A percentile compares a stretch with the other conserved stretches of the same genome.
phyloP scores from a whole-genome alignment of 2,888 invertebrate species.

The Mesorhabditis belari region DNA sequence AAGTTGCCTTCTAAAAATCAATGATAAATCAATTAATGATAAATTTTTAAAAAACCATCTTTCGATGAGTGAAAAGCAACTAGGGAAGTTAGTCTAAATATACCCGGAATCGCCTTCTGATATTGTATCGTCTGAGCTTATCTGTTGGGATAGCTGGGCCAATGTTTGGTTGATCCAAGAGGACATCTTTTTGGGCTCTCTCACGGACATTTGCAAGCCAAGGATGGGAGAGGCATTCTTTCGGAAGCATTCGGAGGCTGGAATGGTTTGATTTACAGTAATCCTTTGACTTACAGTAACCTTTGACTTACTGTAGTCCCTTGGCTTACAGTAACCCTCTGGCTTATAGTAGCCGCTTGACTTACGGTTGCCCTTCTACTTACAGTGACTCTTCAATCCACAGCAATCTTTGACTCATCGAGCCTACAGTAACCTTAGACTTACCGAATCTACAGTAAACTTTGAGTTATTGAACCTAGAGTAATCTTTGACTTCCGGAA shows the following conservation, averaged over 20 bases:
- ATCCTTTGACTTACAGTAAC: background rate
- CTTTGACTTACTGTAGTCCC: background rate
- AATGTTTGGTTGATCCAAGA: constrained; percentile 24
- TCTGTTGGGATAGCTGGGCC: constrained; percentile 35
- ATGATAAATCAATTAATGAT: too few species aligned
- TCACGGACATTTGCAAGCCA: constrained; percentile 43
- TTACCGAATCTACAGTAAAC: too few species aligned
- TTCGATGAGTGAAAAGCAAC: too few species aligned
- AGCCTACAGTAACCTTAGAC: too few species aligned
- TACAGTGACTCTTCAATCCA: too few species aligned
- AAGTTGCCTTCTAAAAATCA: constrained; percentile 5
- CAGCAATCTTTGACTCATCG: too few species aligned
- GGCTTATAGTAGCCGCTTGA: too few species aligned
- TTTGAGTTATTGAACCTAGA: too few species aligned
- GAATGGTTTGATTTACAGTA: constrained; percentile 1
- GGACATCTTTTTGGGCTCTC: constrained; percentile 22
- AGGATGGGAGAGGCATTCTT: constrained; percentile 48
- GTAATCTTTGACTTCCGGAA: too few species aligned
- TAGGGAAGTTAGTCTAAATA: background rate
- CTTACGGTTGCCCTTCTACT: too few species aligned
- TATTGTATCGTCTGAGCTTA: constrained; percentile 43
- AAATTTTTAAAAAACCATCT: too few species aligned
- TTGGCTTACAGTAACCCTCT: too few species aligned
- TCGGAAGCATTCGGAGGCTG: constrained; percentile 49
- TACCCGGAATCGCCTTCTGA: constrained; percentile 32